Evolutionary conservation across 2,797 vertebrate genomes (phyloP).

Genomic region (Enteromius anoplus): DNA sequence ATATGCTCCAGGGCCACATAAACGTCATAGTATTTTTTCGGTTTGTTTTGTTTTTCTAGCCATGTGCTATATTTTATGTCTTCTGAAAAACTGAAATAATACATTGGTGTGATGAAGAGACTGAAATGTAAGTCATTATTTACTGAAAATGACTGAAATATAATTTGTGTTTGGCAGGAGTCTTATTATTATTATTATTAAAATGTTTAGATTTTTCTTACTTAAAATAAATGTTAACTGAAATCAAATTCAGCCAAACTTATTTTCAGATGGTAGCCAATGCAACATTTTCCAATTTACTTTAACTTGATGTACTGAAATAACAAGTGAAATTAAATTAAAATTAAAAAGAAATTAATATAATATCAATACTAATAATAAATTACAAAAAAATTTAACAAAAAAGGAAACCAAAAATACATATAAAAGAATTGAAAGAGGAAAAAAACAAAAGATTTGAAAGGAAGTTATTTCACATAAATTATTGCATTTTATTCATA

Average conservation of each 20-base stretch:
- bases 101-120: background rate
- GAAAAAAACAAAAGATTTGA: background rate
- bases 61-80: background rate
- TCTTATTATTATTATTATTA: background rate
- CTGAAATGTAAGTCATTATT: background rate
- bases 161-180: background rate
- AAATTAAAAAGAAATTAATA: background rate
- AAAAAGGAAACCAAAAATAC: background rate
- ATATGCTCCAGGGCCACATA: background rate
- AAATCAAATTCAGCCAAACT: background rate
- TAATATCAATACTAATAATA: background rate
- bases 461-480: background rate
- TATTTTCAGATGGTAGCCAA: background rate
- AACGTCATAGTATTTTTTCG: background rate
- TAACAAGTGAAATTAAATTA: background rate
- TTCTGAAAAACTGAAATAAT: background rate
- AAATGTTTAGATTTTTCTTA: no score
- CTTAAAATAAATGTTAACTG: background rate
- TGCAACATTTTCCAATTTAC: background rate
- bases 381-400: background rate
- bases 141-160: background rate
- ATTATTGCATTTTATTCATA: background rate
- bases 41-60: no score
- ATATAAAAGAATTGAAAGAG: background rate
- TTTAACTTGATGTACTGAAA: background rate